phyloP scores from a whole-genome alignment of 2,888 invertebrate genomes.

The Lasiommata megera region DNA sequence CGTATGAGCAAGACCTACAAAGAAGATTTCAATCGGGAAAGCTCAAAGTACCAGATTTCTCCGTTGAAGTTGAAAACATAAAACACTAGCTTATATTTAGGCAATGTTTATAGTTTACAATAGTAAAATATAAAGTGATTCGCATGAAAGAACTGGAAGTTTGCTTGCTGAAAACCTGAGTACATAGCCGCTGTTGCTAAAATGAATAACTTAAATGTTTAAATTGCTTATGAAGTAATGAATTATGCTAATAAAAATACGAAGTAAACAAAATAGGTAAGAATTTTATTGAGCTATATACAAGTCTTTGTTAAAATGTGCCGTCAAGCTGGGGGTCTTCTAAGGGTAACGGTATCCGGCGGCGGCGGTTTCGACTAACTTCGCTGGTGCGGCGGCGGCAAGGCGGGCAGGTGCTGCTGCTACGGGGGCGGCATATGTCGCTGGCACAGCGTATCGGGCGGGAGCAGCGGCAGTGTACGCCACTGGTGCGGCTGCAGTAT shows the following conservation, averaged over 20 bases:
- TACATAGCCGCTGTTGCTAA: too few relatives aligned
- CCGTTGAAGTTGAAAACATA: too few relatives aligned
- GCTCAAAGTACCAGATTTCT: too few relatives aligned
- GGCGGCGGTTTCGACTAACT: slow-evolving; percentile 79
- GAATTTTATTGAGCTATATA: slow-evolving; percentile 51
- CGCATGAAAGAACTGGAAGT: too few relatives aligned
- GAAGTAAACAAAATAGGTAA: slow-evolving; percentile 28
- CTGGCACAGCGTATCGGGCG: slow-evolving; percentile 38
- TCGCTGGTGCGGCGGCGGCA: slow-evolving; percentile 81
- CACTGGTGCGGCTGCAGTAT: slow-evolving; percentile 31
- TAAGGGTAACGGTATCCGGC: slow-evolving; percentile 69
- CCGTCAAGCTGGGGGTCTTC: slow-evolving; percentile 45
- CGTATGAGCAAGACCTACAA: too few relatives aligned
- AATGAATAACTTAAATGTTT: too few relatives aligned
- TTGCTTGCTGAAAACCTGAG: too few relatives aligned
- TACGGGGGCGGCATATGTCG: slow-evolving; percentile 49
- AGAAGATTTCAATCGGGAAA: too few relatives aligned
- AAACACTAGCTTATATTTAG: too few relatives aligned
- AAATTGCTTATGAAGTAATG: too few relatives aligned
- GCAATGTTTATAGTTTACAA: too few relatives aligned
- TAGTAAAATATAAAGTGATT: too few relatives aligned
- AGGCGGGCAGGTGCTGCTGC: slow-evolving; percentile 37
- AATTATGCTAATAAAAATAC: neutral
- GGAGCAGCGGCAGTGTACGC: slow-evolving; percentile 31
- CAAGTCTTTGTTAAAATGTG: slow-evolving; percentile 61